These are phyloP conservation scores for Oncorhynchus tshawytscha DNA, from an alignment of 2,113 vertebrate species.

Conservation along the genomic window DNA sequence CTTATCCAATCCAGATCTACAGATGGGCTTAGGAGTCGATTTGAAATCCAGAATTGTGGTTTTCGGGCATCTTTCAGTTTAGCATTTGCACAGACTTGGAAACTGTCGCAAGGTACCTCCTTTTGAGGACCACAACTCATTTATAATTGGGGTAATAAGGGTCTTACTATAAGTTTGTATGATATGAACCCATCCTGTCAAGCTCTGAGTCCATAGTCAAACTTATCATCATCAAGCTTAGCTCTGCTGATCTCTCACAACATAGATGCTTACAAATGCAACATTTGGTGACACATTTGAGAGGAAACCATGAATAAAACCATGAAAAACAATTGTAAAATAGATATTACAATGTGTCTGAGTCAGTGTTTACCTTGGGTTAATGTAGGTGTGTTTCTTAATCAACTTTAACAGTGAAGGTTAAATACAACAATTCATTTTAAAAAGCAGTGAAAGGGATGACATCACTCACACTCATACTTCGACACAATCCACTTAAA, in stretches of 20 bases:
- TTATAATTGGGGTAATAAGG: conserved; percentile 14
- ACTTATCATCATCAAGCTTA: background rate
- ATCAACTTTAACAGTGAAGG: too few species aligned
- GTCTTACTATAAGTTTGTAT: conserved; percentile 7
- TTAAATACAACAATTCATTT: too few species aligned
- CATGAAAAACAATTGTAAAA: conserved; percentile 11
- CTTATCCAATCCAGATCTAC: too few species aligned
- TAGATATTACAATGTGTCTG: background rate
- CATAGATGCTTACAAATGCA: conserved; percentile 35
- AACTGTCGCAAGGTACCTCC: background rate
- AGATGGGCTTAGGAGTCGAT: too few species aligned
- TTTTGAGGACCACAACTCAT: background rate
- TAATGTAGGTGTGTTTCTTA: background rate
- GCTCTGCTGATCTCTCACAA: conserved; percentile 30
- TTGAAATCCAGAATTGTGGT: conserved; percentile 2
- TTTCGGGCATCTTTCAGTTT: conserved; percentile 38
- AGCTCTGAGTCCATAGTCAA: background rate
- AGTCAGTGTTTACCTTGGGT: background rate
- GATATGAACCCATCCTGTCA: background rate
- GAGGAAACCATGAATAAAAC: conserved; percentile 45
- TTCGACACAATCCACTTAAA: background rate
- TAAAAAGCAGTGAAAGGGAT: too few species aligned
- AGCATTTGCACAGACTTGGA: conserved; percentile 23
- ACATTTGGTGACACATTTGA: conserved; percentile 5
- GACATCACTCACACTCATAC: background rate